phyloP scores from a whole-genome alignment of 2,888 invertebrate genomes.

The Achlya flavicornis region DNA sequence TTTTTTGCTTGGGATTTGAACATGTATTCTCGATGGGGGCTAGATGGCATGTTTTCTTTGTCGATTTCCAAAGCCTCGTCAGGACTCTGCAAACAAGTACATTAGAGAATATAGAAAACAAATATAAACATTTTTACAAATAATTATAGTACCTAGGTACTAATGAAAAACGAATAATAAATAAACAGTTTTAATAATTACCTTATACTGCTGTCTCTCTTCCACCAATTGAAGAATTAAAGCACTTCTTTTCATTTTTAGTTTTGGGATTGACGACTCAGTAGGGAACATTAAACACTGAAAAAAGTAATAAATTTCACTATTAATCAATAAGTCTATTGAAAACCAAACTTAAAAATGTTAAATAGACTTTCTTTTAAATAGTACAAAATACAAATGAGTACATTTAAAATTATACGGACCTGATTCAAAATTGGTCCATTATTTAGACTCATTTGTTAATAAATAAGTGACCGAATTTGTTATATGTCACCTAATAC shows the following conservation, averaged over 20 bases:
- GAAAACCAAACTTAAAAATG: too few species aligned
- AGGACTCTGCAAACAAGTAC: not conserved
- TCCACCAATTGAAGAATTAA: not conserved
- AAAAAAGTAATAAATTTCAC: too few species aligned
- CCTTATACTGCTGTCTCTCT: not conserved
- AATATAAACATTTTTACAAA: not conserved
- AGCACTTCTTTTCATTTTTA: slow-evolving; percentile 1
- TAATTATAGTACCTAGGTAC: too few species aligned
- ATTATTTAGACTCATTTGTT: too few species aligned
- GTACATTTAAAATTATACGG: too few species aligned
- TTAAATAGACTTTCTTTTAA: too few species aligned
- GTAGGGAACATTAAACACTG: too few species aligned
- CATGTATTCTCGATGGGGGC: not conserved
- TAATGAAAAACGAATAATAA: not conserved
- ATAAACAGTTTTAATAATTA: slow-evolving; percentile 4
- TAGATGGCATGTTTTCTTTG: slow-evolving; percentile 17
- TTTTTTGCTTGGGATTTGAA: slow-evolving; percentile 15
- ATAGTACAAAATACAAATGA: too few species aligned
- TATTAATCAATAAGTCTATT: too few species aligned
- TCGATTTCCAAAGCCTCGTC: not conserved
- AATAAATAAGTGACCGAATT: too few species aligned
- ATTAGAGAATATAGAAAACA: not conserved
- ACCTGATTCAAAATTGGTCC: too few species aligned
- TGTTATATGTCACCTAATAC: too few species aligned
- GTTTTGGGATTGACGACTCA: not conserved